Evolutionary conservation across 2,113 vertebrate species (phyloP), one percentile per base, ranked within the genome.

Genomic region (Oryzias celebensis): DNA sequence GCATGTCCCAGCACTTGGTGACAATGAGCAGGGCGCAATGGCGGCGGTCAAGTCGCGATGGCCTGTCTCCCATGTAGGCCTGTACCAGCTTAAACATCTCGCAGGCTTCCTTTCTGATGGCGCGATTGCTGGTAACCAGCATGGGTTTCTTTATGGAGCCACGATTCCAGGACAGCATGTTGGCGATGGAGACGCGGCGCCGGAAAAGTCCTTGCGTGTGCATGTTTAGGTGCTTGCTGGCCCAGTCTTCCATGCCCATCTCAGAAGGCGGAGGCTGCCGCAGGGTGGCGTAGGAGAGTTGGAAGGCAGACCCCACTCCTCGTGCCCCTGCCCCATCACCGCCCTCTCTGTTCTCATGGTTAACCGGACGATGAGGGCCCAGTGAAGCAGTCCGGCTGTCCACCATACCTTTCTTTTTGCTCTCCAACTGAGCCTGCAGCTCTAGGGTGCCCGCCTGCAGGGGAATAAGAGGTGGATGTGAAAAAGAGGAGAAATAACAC

Each of bases 71-170:
- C 95, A 96, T 96, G 89, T 95, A 96, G 73, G 93, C 92, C 91
- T 96, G 95, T 56, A 96, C 93, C 56, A 95, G 90, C 66, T 94
- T 95, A 88, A 96, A 96, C 92, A 95, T 92, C 78, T 96, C 94
- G 7, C 95, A 96, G 0, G 95, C 94, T 83, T 96, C 95, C 31
- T 95, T 96, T 48, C 94, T 91, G 69, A 96, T 78, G 3, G 91
- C 66, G 0, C 93, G 92, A 85, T 94, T 93, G 75, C 92, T 95
- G 16, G 94, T 96, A 81, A 96, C 93, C 4, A 96, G 91, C 94
- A 96, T 96, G 5, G 95, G 95, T 71, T 95, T 95, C 61, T 94
- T 95, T 87, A 96, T 96, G 58, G 95, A 94, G 6, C 93, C 90
- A 0, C 93, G 92, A 2, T 94, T 96, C 95, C 95, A 96, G 0